phyloP scores from a whole-genome alignment of 1,140 invertebrate genomes.

The Papilio helenus region DNA sequence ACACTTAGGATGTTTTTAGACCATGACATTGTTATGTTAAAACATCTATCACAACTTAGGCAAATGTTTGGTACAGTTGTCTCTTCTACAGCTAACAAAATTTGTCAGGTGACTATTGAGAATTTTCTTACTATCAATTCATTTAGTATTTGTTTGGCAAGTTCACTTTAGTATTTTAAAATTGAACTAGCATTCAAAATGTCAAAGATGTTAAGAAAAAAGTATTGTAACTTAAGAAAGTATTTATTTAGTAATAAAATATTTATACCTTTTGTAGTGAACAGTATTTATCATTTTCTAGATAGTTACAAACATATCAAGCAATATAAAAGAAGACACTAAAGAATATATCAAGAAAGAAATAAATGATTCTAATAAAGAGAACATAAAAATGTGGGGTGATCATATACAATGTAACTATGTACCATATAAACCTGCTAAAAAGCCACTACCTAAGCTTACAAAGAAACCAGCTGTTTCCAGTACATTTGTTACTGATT shows the following conservation, averaged over 20 bases:
- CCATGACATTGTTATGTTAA: slow-evolving; percentile 84
- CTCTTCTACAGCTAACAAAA: slow-evolving; percentile 77
- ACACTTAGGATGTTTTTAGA: slow-evolving; percentile 85
- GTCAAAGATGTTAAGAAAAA: too few species aligned
- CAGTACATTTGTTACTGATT: slow-evolving; percentile 72
- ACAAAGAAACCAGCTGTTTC: slow-evolving; percentile 73
- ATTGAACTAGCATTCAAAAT: too few species aligned
- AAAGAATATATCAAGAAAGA: slow-evolving; percentile 75
- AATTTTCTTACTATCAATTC: slow-evolving; percentile 32
- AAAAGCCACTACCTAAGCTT: slow-evolving; percentile 70
- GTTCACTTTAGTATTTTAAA: not conserved
- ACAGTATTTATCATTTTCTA: slow-evolving; percentile 50
- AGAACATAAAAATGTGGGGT: slow-evolving; percentile 74
- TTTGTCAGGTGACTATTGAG: slow-evolving; percentile 79
- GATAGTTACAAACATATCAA: slow-evolving; percentile 77
- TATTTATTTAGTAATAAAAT: too few species aligned
- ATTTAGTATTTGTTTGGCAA: not conserved
- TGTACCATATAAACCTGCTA: slow-evolving; percentile 62
- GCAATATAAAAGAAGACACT: slow-evolving; percentile 73
- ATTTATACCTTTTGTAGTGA: too few species aligned
- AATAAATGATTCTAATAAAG: slow-evolving; percentile 65
- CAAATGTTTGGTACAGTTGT: slow-evolving; percentile 83
- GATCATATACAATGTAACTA: slow-evolving; percentile 72
- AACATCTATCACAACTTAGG: slow-evolving; percentile 81
- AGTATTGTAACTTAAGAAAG: too few species aligned